Evolutionary conservation across 2,797 vertebrate species (phyloP), one percentile per base, ranked within the genome.

Genomic region (Arctocebus calabarensis): DNA sequence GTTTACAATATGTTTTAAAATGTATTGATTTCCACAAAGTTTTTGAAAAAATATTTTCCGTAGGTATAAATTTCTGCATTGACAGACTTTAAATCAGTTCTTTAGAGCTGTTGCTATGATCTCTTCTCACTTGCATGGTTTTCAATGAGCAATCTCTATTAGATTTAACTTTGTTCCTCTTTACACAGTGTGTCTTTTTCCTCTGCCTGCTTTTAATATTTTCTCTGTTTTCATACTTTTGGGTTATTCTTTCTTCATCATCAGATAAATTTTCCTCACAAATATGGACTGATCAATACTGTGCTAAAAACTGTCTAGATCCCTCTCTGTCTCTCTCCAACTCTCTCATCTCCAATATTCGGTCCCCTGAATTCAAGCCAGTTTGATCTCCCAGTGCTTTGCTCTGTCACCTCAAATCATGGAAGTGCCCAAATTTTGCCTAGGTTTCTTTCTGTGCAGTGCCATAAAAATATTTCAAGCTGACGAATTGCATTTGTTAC

Each of bases 131-230:
- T 20, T 43, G 19, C 12, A 0, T 4, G 22, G 40, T 11, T 68
- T 79, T 34, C 5, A 3, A 0, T n/a, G n/a, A 8, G 81, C 88
- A 32, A 5, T 10, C 16, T 16, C 8, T 10, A 1, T 1, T 16
- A 0, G 0, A 5, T 14, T 20, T 27, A 23, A 29, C 40, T 20
- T 10, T 5, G 3, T 12, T 25, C 25, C 8, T 81, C 13, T 52
- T 1, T 12, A 1, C 0, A 23, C 1, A 16, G 16, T 25, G 2
- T 2, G 0, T 7, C 7, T 6, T 11, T 62, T 52, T 29, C 17
- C 11, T 32, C 22, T 23, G 8, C 2, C 29, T 84, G 7, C 2
- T 34, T 34, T 45, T 32, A 20, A 19, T 8, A n/a, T 59, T 40
- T 74, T 8, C 29, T 66, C 17, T n/a, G 22, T 43, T 52, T 37